Evolutionary conservation across 2,113 vertebrate genomes (phyloP), one percentile per base, ranked within the genome.

Genomic region (Hyperoodon ampullatus): DNA sequence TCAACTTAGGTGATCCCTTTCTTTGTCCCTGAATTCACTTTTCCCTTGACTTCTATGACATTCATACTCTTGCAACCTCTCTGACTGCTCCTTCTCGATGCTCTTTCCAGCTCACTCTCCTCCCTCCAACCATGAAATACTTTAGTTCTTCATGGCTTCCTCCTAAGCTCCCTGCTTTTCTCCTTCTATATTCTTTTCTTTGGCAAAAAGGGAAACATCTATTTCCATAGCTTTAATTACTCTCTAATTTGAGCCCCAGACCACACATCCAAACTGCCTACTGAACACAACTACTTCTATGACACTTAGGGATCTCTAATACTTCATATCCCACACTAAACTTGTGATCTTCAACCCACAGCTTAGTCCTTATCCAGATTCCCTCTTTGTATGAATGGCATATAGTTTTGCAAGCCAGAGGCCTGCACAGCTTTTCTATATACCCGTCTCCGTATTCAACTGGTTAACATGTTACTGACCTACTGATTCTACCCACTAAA

Each of bases 201-300:
- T 92, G 66, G 72, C 72, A 94, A 50, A 72, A 93, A 95, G 35
- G 47, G 26, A 95, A 86, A 70, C 39, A 71, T 39, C 30, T 55
- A 70, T 47, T 77, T n/a, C 47, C n/a, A 68, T 4, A 26, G 71
- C 47, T 93, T 93, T 58, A 30, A 72, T 44, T 82, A 68, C 18
- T 55, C 65, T 85, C 30, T 68, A 82, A 44, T 85, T 4, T 88
- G 60, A 85, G 13, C 11, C 78, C 30, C 14, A 63, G 50, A 92
- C 11, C 42, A 90, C 2, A 44, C 4, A 90, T 44, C 68, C 72
- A 85, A 94, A 89, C 11, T 42, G 72, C 53, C 24, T 74, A 88
- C 53, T 66, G 15, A 83, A 90, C 24, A 50, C 14, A 55, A 44
- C 60, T n/a, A 88, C 47, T 72, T 81, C n/a, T 14, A 13, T 33